Evolutionary conservation across 2,113 vertebrate genomes (phyloP).

Genomic region (Hipposideros armiger): DNA sequence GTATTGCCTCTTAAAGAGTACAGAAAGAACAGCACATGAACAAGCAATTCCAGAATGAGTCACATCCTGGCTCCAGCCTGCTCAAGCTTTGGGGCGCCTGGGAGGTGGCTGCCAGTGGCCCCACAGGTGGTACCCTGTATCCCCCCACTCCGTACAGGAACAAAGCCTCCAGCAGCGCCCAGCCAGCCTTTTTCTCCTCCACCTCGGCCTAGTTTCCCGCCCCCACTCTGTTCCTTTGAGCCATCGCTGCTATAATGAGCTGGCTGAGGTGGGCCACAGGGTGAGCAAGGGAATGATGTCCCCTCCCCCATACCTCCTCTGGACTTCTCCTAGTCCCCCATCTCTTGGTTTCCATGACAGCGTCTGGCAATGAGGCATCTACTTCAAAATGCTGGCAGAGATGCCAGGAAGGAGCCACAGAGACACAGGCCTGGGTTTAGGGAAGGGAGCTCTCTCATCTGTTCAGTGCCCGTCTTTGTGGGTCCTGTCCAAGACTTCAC

Average conservation of each 20-base stretch:
- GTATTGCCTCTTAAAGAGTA: neutral
- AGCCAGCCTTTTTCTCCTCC: neutral
- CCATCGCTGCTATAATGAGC: neutral
- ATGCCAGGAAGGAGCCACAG: neutral
- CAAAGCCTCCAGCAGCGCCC: neutral
- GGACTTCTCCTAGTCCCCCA: neutral
- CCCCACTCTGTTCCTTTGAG: neutral
- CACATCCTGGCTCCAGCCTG: neutral
- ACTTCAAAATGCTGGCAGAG: conserved; percentile 56
- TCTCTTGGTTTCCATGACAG: conserved; percentile 80
- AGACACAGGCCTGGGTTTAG: neutral
- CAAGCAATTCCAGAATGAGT: neutral
- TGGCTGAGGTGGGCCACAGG: neutral
- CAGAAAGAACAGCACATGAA: neutral
- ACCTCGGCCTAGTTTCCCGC: neutral
- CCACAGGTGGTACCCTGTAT: neutral
- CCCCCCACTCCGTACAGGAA: neutral
- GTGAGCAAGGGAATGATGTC: neutral
- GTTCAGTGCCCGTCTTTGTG: accelerated
- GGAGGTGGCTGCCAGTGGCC: neutral
- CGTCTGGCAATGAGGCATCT: conserved; percentile 33
- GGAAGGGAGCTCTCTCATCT: neutral
- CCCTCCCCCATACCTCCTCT: neutral
- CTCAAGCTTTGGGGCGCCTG: neutral
- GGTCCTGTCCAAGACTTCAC: neutral